Evolutionary conservation across 2,113 vertebrate genomes (phyloP).

Genomic region (Sceloporus tristichus): DNA sequence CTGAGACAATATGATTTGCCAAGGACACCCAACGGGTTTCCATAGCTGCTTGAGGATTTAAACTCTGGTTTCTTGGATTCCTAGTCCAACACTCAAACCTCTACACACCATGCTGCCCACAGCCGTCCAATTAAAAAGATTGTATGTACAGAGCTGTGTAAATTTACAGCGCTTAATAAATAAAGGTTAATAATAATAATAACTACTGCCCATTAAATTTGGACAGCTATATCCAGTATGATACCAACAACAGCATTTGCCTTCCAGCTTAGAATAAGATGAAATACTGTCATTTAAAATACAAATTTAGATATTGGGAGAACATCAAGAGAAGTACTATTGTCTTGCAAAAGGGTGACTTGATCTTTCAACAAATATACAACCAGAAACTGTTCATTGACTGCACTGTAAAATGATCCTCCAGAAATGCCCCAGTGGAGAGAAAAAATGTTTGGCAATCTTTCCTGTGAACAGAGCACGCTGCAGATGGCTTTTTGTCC

Average conservation of each 20-base stretch:
- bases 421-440: background rate
- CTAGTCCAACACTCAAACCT: too few species aligned
- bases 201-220: background rate
- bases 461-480: constrained; percentile 26
- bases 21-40: too few species aligned
- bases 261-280: background rate
- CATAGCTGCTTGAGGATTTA: too few species aligned
- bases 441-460: constrained; percentile 24
- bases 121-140: too few species aligned
- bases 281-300: background rate
- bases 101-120: too few species aligned
- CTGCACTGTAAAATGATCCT: background rate
- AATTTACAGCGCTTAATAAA: too few species aligned
- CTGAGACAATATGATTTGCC: too few species aligned
- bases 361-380: background rate
- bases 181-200: too few species aligned
- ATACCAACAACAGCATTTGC: background rate
- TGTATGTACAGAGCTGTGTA: too few species aligned
- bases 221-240: background rate
- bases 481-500: constrained; percentile 36
- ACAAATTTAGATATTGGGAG: background rate
- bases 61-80: too few species aligned
- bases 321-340: background rate
- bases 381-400: background rate
- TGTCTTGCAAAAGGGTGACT: background rate